Percentiles rank a stretch among this genome's conserved stretches.
Conservation (phyloP, 2,888 invertebrate species). For the Mimachlamys varia region DNA sequence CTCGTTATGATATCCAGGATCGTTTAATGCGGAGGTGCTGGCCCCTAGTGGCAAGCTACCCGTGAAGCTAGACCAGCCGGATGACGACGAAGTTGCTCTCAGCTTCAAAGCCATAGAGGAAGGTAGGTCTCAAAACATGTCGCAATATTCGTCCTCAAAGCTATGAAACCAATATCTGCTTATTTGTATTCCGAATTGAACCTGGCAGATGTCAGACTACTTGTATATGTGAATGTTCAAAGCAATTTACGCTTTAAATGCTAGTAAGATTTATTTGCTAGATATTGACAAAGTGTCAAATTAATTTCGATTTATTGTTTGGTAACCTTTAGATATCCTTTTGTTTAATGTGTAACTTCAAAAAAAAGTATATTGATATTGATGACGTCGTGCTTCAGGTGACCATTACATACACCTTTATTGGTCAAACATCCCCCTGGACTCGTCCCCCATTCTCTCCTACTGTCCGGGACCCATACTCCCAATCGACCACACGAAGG, state of each 20-base stretch:
- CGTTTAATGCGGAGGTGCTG: slow-evolving; percentile 84
- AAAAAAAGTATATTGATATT: too few relatives aligned
- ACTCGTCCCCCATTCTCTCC: slow-evolving; percentile 87
- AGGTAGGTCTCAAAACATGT: slow-evolving; percentile 55
- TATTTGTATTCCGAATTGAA: too few relatives aligned
- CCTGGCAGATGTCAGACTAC: too few relatives aligned
- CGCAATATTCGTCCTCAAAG: too few relatives aligned
- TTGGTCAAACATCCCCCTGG: slow-evolving; percentile 90
- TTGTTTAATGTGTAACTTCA: too few relatives aligned
- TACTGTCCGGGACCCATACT: slow-evolving; percentile 76
- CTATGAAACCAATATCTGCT: too few relatives aligned
- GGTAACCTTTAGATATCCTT: too few relatives aligned
- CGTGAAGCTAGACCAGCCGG: slow-evolving; percentile 82
- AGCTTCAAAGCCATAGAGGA: slow-evolving; percentile 82
- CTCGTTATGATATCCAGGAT: slow-evolving; percentile 83
- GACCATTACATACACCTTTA: slow-evolving; percentile 90
- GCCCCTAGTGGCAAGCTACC: slow-evolving; percentile 81
- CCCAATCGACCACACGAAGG: slow-evolving; percentile 76
- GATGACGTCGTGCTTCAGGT: slow-evolving; percentile 82
- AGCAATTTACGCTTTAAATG: too few relatives aligned
- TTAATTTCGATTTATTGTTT: too few relatives aligned
- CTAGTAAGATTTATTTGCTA: too few relatives aligned
- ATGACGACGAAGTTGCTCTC: slow-evolving; percentile 82
- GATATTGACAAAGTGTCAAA: too few relatives aligned
- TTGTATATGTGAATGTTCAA: too few relatives aligned